Evolutionary conservation across 2,888 invertebrate genomes (phyloP), one percentile per base, ranked within the genome.

Genomic region (Aplocera efformata): DNA sequence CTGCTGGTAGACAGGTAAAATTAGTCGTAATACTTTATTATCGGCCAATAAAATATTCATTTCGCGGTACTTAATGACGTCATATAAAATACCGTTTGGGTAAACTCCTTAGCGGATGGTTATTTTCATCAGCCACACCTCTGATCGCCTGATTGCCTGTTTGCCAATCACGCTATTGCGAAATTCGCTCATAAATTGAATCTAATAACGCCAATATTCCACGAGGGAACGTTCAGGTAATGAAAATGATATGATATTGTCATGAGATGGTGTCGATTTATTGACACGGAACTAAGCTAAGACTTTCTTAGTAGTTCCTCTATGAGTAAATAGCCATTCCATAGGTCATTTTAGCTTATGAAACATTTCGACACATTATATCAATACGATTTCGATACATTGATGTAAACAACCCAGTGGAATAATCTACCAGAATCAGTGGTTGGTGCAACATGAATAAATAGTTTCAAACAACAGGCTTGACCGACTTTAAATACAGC

Each of bases 121-220:
- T 67, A 61, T 50, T 60, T 60, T 62, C 47, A 48, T 50, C 50
- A 48, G 56, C 61, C 74, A 60, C 73, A 64, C 72, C 73, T 66
- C 53, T 54, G 49, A 61, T 56, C 50, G 63, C 53, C 53, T 46
- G 51, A 61, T 56, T 50, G 63, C 53, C 53, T 46, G 51, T 53
- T 57, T 42, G 53, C 51, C 38, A 55, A 50, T 53, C 62, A 67
- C 66, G 63, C 64, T 37, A 68, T 61, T 56, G 41, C 39, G 30
- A 54, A 60, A 65, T 67, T 67, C 61, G 61, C 65, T 39, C 49
- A 47, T 53, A 56, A 53, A 43, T 29, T 22, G 36, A 38, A 37
- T 30, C 29, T 20, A 22, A 36, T 36, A 34, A 43, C 37, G 35
- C 33, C 31, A 42, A 22, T 38, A 34, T 26, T 22, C 33, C 17